phyloP scores from a whole-genome alignment of 2,113 vertebrate species.

The Phrynocephalus versicolor region DNA sequence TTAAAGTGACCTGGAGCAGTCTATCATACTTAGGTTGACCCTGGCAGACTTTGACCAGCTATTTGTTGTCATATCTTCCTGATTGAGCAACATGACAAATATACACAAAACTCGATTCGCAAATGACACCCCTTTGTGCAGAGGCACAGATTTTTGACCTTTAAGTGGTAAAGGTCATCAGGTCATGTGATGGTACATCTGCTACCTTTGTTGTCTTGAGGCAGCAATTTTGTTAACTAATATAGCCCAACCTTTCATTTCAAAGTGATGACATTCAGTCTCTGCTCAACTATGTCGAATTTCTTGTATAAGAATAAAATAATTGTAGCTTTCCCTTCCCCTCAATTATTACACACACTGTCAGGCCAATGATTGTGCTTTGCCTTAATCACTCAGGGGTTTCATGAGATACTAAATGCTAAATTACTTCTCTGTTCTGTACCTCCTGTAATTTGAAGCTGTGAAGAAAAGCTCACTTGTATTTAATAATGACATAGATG shows the following conservation, averaged over 20 bases:
- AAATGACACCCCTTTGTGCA: slow-evolving; percentile 60
- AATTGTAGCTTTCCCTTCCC: background rate
- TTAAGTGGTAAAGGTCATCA: slow-evolving; percentile 68
- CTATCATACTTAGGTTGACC: slow-evolving; percentile 66
- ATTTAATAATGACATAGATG: background rate
- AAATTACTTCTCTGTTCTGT: background rate
- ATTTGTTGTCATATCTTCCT: slow-evolving; percentile 71
- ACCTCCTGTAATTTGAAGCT: background rate
- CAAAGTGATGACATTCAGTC: slow-evolving; percentile 34
- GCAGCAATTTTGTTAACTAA: slow-evolving; percentile 64
- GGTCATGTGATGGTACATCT: slow-evolving; percentile 62
- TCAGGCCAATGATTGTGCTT: background rate
- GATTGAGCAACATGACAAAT: slow-evolving; percentile 70
- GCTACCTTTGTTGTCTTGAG: slow-evolving; percentile 61
- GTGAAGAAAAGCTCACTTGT: background rate
- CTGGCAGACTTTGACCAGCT: slow-evolving; percentile 66
- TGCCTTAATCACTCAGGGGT: background rate
- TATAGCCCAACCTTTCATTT: slow-evolving; percentile 39
- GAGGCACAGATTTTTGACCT: slow-evolving; percentile 69
- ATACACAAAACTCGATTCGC: slow-evolving; percentile 54
- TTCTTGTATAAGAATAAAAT: slow-evolving; percentile 1
- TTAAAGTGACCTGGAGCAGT: slow-evolving; percentile 59
- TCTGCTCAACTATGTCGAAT: slow-evolving; percentile 1
- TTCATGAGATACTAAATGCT: background rate
- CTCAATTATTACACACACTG: background rate